Percentiles rank a stretch among this genome's conserved stretches.
Conservation (phyloP, 2,797 vertebrate genomes). For the Ctenopoma kingsleyae region DNA sequence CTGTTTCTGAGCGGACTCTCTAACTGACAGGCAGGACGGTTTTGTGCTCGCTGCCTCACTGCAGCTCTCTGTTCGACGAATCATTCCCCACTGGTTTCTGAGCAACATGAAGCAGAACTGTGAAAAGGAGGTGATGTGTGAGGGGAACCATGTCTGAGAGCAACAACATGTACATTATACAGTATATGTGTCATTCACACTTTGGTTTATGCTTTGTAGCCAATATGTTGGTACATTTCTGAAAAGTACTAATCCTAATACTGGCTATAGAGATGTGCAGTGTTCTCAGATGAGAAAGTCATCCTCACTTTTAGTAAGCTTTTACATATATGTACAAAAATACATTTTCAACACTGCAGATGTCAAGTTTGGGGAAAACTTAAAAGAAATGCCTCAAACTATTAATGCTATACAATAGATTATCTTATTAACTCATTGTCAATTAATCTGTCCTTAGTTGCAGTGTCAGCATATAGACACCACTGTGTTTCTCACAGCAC, state of each 20-base stretch:
- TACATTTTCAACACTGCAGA: no score
- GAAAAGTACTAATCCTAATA: no score
- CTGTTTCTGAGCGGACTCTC: constrained; percentile 42
- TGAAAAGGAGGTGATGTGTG: constrained; percentile 13
- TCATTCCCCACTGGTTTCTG: constrained; percentile 24
- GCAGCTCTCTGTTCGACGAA: constrained; percentile 21
- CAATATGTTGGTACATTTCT: neutral
- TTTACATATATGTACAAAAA: neutral
- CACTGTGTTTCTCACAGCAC: constrained; percentile 52
- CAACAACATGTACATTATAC: neutral
- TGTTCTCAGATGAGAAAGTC: constrained; percentile 15
- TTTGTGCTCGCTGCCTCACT: constrained; percentile 24
- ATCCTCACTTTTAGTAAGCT: neutral
- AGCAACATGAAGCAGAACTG: constrained; percentile 19
- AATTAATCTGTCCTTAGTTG: neutral
- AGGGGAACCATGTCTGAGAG: constrained; percentile 10
- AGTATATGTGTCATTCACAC: neutral
- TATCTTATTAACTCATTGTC: neutral
- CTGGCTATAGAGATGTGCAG: neutral
- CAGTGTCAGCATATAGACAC: constrained; percentile 32
- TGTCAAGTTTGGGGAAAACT: no score
- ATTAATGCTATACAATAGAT: neutral
- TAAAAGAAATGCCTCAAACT: neutral
- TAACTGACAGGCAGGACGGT: constrained; percentile 49
- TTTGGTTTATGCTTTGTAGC: constrained; percentile 11